phyloP scores from a whole-genome alignment of 2,113 vertebrate genomes.

The Nycticebus coucang region DNA sequence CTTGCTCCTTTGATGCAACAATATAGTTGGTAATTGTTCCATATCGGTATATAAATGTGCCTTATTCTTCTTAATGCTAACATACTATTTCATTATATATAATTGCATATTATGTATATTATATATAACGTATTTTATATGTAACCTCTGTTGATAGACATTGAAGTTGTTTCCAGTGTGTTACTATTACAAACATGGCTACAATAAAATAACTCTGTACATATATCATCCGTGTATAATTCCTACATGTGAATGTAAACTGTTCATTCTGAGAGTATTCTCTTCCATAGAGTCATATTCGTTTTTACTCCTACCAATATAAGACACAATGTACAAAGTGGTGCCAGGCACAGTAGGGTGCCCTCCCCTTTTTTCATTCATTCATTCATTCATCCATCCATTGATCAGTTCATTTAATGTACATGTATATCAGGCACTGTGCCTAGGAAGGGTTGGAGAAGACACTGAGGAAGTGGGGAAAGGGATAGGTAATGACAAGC shows the following conservation, averaged over 20 bases:
- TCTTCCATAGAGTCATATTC: neutral
- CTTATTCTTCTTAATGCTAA: neutral
- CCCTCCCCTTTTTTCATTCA: neutral
- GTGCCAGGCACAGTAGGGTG: neutral
- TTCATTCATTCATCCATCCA: neutral
- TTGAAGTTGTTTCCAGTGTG: neutral
- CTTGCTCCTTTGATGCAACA: neutral
- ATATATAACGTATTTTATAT: neutral
- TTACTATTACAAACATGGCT: slow-evolving; percentile 19
- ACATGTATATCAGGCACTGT: neutral
- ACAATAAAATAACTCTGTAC: neutral
- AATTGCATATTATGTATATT: neutral
- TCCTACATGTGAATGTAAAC: slow-evolving; percentile 15
- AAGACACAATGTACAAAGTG: neutral
- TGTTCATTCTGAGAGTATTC: neutral
- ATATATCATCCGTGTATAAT: neutral
- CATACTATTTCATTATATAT: neutral
- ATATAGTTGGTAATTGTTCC: neutral
- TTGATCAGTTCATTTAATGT: neutral
- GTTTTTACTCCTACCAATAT: neutral
- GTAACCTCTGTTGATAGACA: neutral
- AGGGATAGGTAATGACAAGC: neutral
- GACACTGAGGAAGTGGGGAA: neutral
- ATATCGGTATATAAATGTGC: neutral
- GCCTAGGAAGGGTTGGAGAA: neutral